phyloP scores from a whole-genome alignment of 2,113 vertebrate genomes.

The Puffinus mauretanicus region DNA sequence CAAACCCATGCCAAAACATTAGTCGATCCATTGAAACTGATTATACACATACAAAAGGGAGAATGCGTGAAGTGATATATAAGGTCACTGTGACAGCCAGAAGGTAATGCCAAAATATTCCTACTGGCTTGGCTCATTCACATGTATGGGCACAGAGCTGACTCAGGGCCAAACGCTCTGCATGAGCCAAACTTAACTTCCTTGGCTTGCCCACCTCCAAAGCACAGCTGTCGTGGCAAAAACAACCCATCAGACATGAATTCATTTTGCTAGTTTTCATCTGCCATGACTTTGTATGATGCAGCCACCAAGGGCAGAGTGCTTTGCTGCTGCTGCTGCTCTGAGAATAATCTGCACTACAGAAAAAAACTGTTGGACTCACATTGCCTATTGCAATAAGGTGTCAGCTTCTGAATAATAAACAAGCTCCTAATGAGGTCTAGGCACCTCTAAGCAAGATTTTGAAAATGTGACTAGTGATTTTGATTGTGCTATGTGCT shows the following conservation, averaged over 20 bases:
- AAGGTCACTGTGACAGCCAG: slow-evolving; percentile 61
- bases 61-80: slow-evolving; percentile 55
- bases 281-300: slow-evolving; percentile 69
- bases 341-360: not conserved
- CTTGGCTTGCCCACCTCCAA: slow-evolving; percentile 53
- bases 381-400: not conserved
- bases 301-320: slow-evolving; percentile 56
- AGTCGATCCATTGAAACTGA: slow-evolving; percentile 59
- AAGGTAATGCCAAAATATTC: slow-evolving; percentile 57
- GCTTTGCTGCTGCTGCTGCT: slow-evolving; percentile 34
- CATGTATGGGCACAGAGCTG: slow-evolving; percentile 9
- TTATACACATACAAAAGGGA: slow-evolving; percentile 53
- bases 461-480: not conserved
- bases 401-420: slow-evolving; percentile 8
- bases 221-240: slow-evolving; percentile 59
- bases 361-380: not conserved
- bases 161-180: slow-evolving; percentile 34
- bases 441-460: not conserved
- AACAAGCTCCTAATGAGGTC: slow-evolving; percentile 5
- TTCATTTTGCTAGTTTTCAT: slow-evolving; percentile 60
- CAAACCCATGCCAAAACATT: slow-evolving; percentile 51
- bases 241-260: slow-evolving; percentile 46
- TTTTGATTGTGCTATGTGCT: not conserved
- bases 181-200: slow-evolving; percentile 49
- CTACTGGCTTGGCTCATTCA: slow-evolving; percentile 36